Conservation (phyloP, 2,797 vertebrate genomes). For the Momotus momota region DNA sequence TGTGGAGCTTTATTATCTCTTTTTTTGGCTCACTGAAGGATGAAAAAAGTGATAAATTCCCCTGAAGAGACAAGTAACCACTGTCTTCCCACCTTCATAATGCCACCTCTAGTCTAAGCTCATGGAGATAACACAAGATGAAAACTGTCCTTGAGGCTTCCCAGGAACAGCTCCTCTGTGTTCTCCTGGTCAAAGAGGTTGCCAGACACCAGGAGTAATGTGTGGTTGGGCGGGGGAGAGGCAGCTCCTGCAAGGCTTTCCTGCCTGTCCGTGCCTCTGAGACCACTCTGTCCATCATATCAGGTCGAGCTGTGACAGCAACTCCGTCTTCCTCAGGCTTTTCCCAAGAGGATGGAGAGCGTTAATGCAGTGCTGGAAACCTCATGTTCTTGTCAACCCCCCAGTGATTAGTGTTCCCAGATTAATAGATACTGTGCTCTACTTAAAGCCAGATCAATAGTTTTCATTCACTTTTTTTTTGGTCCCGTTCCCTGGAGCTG, state of each 20-base stretch:
- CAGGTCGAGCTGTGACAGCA: background rate
- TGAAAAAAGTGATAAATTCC: background rate
- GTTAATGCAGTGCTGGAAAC: background rate
- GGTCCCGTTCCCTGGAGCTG: background rate
- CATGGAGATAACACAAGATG: too few species aligned
- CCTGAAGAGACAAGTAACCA: background rate
- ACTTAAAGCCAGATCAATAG: constrained; percentile 13
- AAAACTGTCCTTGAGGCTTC: background rate
- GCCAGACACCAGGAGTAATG: background rate
- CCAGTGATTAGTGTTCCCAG: background rate
- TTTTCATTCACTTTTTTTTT: background rate
- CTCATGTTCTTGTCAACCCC: background rate
- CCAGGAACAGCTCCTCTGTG: background rate
- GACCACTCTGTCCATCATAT: fast-evolving
- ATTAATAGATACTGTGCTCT: constrained; percentile 21
- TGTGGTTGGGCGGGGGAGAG: background rate
- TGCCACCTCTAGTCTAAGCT: background rate
- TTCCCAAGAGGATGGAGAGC: background rate
- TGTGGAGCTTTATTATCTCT: background rate
- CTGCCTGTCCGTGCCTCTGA: background rate
- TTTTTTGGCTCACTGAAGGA: background rate
- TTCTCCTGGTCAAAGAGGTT: background rate
- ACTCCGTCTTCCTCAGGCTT: background rate
- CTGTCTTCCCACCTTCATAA: fast-evolving
- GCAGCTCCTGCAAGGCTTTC: background rate